Evolutionary conservation across 2,888 invertebrate genomes (phyloP).

Genomic region (Bhutanitis thaidina): DNA sequence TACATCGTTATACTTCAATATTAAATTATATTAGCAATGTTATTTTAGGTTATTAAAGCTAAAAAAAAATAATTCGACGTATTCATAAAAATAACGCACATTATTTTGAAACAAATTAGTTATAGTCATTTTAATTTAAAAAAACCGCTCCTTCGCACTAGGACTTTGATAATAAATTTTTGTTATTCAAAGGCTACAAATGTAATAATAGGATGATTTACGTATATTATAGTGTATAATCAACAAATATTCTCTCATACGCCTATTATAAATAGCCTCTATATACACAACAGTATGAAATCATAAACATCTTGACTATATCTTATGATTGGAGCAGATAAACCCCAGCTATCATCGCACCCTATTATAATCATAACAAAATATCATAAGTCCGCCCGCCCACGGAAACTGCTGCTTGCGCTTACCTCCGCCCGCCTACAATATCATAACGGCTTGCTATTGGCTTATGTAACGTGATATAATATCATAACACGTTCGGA

Average conservation of each 20-base stretch:
- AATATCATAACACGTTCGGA: constrained; percentile 81
- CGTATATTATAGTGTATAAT: neutral
- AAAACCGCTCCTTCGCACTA: too few relatives aligned
- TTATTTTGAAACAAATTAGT: too few relatives aligned
- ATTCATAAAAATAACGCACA: too few relatives aligned
- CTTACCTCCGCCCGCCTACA: constrained; percentile 67
- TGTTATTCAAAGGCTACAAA: too few relatives aligned
- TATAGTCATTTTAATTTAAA: too few relatives aligned
- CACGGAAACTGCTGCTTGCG: constrained; percentile 61
- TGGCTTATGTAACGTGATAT: constrained; percentile 79
- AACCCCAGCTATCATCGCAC: constrained; percentile 35
- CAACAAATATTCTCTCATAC: neutral
- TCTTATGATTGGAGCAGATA: constrained; percentile 37
- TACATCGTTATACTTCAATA: too few relatives aligned
- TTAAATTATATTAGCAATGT: too few relatives aligned
- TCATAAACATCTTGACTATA: constrained; percentile 20
- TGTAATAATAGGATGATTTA: too few relatives aligned
- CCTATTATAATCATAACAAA: constrained; percentile 72
- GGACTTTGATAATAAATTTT: too few relatives aligned
- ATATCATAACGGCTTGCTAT: constrained; percentile 79
- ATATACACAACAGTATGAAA: neutral
- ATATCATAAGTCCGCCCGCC: constrained; percentile 77
- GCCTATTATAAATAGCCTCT: neutral
- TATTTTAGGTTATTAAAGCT: too few relatives aligned
- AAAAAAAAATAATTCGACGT: too few relatives aligned